A percentile compares a stretch with the other conserved stretches of the same genome.
Conservation (phyloP, 1,140 invertebrate genomes). For the Drosophila kikkawai region DNA sequence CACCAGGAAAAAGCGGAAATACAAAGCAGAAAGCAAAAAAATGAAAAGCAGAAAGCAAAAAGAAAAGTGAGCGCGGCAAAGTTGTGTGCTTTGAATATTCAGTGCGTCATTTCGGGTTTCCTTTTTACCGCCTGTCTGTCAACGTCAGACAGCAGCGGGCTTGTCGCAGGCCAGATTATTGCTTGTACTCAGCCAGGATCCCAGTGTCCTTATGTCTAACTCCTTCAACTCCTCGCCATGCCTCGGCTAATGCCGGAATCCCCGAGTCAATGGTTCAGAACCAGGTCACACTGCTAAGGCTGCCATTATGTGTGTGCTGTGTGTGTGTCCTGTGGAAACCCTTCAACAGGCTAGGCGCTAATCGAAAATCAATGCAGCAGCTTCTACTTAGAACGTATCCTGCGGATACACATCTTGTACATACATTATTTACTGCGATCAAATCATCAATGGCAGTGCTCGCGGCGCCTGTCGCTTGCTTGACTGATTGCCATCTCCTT, state of each 20-base stretch:
- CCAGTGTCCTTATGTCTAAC: conserved; percentile 4
- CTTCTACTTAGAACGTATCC: conserved; percentile 5
- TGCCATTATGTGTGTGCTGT: conserved; percentile 30
- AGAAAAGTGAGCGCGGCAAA: conserved; percentile 52
- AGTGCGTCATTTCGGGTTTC: conserved; percentile 71
- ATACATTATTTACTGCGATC: conserved; percentile 76
- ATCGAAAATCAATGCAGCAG: conserved; percentile 76
- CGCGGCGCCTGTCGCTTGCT: conserved; percentile 57
- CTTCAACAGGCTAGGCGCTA: conserved; percentile 52
- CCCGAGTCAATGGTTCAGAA: conserved; percentile 74
- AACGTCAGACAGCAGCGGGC: conserved; percentile 36
- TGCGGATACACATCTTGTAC: conserved; percentile 62
- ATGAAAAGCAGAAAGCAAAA: conserved; percentile 3
- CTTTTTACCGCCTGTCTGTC: conserved; percentile 50
- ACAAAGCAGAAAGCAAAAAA: conserved; percentile 17
- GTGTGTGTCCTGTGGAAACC: conserved; percentile 42
- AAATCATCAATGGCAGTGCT: conserved; percentile 69
- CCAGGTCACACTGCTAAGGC: conserved; percentile 61
- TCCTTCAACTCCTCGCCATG: not conserved
- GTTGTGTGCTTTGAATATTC: conserved; percentile 80
- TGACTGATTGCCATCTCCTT: conserved; percentile 62
- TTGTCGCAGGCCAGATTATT: conserved; percentile 72
- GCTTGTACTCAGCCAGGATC: conserved; percentile 53
- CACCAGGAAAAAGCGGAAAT: conserved; percentile 36
- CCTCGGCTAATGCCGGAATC: conserved; percentile 50